Base-by-base conservation (phyloP, 1,140 invertebrate species). In the Andricus grossulariae region DNA sequence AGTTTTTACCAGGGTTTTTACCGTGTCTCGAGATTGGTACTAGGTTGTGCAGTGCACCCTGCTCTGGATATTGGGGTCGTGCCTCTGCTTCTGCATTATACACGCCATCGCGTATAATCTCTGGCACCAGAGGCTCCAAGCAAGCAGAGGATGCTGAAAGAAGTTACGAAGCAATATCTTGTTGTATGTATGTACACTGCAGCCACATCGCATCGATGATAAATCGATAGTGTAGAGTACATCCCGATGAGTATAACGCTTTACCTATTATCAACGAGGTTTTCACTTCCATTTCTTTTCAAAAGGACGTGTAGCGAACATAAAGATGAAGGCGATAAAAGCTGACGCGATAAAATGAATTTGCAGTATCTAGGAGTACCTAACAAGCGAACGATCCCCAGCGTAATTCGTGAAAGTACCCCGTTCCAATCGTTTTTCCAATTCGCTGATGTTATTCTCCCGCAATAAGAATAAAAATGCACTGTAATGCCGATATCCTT, bases 1-100 rank as follows among this genome's bases (percentile, higher is more conserved):
- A 85, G 84, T 85, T 85, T 85, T 85, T 85, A 85, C 78, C 78
- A 74, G 51, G 66, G 84, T 85, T 85, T 85, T 85, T 85, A 85
- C 80, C 80, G 76, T 70, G 66, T 81, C 77, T 73, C 76, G 71
- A 77, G 73, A 84, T 82, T 84, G 79, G 60, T 73, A 57, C 49
- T 50, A 19, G 25, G 74, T 66, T 66, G 39, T 66, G 25, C 25
- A 66, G 60, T 39, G 60, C 32, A 66, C 15, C 21, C 6, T 39
- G 60, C 39, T 39, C 25, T n/a, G 32, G 60, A 66, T 66, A 66
- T 39, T 66, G 25, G 60, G 60, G 32, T 66, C 60, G 39, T 55
- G 54, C 18, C 54, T 55, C 25, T 32, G 39, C 60, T 39, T 5
- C 25, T 32, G 39, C 39, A 45, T 45, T 45, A 45, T 45, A 45